Conservation (phyloP, 2,797 vertebrate genomes). For the Notolabrus celidotus region DNA sequence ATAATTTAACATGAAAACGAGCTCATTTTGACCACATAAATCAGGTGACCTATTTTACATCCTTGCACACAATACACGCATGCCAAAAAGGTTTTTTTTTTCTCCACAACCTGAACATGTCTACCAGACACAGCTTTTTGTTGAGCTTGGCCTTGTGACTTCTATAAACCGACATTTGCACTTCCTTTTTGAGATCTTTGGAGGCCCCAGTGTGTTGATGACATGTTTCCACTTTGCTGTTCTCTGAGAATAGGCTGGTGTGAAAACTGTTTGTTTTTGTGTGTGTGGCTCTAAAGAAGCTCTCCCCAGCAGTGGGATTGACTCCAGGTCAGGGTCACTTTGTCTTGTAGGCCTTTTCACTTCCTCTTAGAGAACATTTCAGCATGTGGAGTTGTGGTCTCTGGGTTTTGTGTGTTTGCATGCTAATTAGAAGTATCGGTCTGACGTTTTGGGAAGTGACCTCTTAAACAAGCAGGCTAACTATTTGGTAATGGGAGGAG, state of each 20-base stretch:
- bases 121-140: not conserved
- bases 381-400: slow-evolving; percentile 1
- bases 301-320: slow-evolving; percentile 2
- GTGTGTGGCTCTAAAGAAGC: slow-evolving; percentile 13
- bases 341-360: slow-evolving; percentile 42
- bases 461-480: not conserved
- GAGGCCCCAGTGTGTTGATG: slow-evolving; percentile 19
- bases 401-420: slow-evolving; percentile 8
- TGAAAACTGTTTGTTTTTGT: slow-evolving; percentile 14
- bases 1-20: not conserved
- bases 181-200: slow-evolving; percentile 44
- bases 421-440: not conserved
- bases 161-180: slow-evolving; percentile 15
- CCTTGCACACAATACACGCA: not conserved
- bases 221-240: slow-evolving; percentile 53
- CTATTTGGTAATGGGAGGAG: not conserved
- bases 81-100: not conserved
- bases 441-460: slow-evolving; percentile 5
- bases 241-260: slow-evolving; percentile 39
- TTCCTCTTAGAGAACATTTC: slow-evolving; percentile 43
- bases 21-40: not conserved
- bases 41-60: not conserved
- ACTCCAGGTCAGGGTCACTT: not conserved
- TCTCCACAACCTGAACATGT: not conserved
- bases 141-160: slow-evolving; percentile 19